These are phyloP conservation scores for Tragelaphus oryx DNA, from an alignment of 2,797 vertebrate species.

Conservation along the genomic window DNA sequence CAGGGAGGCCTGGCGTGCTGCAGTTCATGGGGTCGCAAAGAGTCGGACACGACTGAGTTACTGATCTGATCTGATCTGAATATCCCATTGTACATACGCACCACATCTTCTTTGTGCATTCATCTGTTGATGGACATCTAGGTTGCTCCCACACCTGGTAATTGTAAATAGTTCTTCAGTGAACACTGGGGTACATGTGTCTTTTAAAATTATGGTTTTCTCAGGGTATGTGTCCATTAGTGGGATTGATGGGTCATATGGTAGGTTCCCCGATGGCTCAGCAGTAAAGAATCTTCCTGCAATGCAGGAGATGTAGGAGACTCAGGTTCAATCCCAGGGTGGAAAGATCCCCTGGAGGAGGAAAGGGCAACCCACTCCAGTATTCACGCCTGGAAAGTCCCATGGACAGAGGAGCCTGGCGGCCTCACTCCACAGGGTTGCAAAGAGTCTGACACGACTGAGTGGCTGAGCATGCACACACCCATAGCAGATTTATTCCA, in stretches of 20 bases:
- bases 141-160: neutral
- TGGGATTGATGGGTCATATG: neutral
- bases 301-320: neutral
- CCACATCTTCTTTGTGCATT: neutral
- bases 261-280: neutral
- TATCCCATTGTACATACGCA: neutral
- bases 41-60: no score
- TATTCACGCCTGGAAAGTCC: neutral
- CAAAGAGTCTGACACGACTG: neutral
- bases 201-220: neutral
- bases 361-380: neutral
- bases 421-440: neutral
- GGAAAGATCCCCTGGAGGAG: neutral
- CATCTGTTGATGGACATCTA: neutral
- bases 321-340: neutral
- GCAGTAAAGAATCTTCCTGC: neutral
- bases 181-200: neutral
- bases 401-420: neutral
- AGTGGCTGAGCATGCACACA: neutral
- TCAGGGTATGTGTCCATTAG: neutral
- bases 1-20: no score
- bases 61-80: no score
- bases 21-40: no score
- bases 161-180: neutral
- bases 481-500: neutral